Evolutionary conservation across 2,113 vertebrate genomes (phyloP).

Genomic region (Lynx canadensis): DNA sequence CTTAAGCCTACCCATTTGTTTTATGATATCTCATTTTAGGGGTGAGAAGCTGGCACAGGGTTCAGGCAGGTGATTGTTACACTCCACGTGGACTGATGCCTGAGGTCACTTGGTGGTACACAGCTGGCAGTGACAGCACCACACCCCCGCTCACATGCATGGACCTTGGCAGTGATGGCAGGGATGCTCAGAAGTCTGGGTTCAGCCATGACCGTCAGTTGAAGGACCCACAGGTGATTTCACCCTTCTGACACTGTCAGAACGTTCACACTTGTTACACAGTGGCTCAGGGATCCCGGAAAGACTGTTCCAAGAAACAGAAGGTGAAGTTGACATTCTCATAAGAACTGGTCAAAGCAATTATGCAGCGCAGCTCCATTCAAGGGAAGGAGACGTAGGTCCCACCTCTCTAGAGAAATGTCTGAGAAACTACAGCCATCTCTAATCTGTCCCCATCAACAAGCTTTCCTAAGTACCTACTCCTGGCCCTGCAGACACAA

Average conservation of each 20-base stretch:
- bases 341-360: neutral
- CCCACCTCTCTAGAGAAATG: too few relatives aligned
- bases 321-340: neutral
- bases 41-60: neutral
- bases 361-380: neutral
- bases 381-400: rapidly evolving
- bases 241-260: neutral
- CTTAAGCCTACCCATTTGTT: neutral
- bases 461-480: rapidly evolving
- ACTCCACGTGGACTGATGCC: rapidly evolving
- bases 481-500: neutral
- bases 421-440: neutral
- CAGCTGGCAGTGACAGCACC: neutral
- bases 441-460: neutral
- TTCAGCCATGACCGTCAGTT: rapidly evolving
- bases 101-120: neutral
- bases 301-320: neutral
- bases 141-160: rapidly evolving
- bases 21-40: neutral
- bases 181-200: neutral
- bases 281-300: neutral
- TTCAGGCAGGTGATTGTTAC: neutral
- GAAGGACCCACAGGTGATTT: neutral
- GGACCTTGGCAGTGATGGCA: neutral
- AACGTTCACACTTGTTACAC: rapidly evolving